Evolutionary conservation across 2,888 invertebrate genomes (phyloP).

Genomic region (Drosophila monieri): DNA sequence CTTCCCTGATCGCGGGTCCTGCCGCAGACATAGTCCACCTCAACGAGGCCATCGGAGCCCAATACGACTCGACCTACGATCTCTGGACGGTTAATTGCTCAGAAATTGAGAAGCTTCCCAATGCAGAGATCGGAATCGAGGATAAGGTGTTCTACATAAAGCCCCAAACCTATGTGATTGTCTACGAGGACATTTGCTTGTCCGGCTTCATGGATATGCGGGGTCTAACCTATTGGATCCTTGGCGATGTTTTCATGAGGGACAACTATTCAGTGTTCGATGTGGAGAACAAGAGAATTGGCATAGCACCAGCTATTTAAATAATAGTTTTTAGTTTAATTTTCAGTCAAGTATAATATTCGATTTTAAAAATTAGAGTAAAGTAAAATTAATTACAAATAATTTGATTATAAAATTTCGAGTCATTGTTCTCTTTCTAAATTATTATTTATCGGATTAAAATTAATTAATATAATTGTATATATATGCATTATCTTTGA

Average conservation of each 20-base stretch:
- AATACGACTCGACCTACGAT: conserved; percentile 7
- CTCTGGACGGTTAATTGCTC: conserved; percentile 21
- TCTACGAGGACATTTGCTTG: conserved; percentile 14
- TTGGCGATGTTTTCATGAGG: conserved; percentile 34
- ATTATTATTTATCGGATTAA: no score
- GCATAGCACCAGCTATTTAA: conserved; percentile 28
- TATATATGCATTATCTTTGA: no score
- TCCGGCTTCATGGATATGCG: conserved; percentile 34
- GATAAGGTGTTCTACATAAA: conserved; percentile 11
- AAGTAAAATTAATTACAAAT: no score
- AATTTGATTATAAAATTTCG: no score
- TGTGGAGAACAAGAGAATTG: conserved; percentile 18
- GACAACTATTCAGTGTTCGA: conserved; percentile 38
- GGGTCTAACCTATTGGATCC: conserved; percentile 30
- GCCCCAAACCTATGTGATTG: conserved; percentile 33
- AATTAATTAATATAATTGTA: no score
- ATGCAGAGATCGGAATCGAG: conserved; percentile 14
- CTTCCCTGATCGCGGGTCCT: conserved; percentile 35
- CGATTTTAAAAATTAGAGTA: background rate
- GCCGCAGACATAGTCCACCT: conserved; percentile 10
- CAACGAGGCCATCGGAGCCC: conserved; percentile 8
- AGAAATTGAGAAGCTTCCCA: conserved; percentile 3
- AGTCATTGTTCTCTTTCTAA: no score
- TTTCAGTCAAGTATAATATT: background rate
- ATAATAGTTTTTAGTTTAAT: background rate